Evolutionary conservation across 2,113 vertebrate species (phyloP).

Genomic region (Atractosteus spatula): DNA sequence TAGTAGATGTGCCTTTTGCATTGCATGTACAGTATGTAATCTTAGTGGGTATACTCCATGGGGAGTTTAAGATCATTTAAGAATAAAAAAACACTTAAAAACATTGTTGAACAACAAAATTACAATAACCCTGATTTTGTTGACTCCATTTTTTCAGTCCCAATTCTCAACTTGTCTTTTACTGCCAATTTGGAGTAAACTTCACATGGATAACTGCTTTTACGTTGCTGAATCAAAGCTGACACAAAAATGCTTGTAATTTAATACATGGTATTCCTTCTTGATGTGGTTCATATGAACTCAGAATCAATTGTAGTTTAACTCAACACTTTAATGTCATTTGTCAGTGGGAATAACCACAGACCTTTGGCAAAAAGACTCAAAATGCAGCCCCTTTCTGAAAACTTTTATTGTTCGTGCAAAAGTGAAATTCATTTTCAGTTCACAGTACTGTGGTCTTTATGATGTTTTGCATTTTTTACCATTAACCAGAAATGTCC

Average conservation of each 20-base stretch:
- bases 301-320: not conserved
- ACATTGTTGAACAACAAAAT: not conserved
- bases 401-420: not conserved
- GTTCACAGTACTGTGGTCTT: not conserved
- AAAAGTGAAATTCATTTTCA: not conserved
- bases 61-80: too few species aligned
- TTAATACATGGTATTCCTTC: not conserved
- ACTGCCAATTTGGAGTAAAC: too few species aligned
- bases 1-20: too few species aligned
- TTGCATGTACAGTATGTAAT: too few species aligned
- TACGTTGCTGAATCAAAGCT: constrained; percentile 11
- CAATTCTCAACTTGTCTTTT: not conserved
- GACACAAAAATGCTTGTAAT: constrained; percentile 13
- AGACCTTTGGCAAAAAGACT: not conserved
- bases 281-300: constrained; percentile 7
- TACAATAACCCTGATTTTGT: constrained; percentile 9
- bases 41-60: too few species aligned
- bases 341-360: not conserved
- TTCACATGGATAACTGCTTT: constrained; percentile 10
- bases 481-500: not conserved
- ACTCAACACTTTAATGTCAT: not conserved
- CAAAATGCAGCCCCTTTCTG: not conserved
- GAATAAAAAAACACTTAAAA: too few species aligned
- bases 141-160: constrained; percentile 10
- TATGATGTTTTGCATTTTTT: not conserved